Conservation (phyloP, 2,797 vertebrate genomes). For the Mus spretus region DNA sequence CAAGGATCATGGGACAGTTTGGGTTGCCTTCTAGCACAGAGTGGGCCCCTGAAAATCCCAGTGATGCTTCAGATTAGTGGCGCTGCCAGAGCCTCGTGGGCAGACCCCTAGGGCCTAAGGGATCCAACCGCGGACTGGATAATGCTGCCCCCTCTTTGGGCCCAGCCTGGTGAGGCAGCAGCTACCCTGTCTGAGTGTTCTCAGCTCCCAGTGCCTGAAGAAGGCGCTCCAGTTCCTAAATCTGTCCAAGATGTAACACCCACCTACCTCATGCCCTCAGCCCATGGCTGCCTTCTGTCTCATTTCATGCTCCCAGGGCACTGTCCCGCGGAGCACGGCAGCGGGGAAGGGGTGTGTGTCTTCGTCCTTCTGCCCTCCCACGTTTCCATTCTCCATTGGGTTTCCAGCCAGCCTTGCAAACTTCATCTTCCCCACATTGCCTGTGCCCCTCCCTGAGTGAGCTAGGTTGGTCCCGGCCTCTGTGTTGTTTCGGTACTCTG, state of each 20-base stretch:
- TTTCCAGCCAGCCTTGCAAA: not conserved
- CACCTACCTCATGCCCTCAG: not conserved
- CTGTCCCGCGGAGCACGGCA: not conserved
- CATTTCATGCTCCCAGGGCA: not conserved
- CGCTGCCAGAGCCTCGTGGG: not conserved
- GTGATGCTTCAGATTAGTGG: not conserved
- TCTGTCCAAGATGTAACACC: not conserved
- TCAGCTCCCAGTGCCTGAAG: not conserved
- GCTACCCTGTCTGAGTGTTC: not conserved
- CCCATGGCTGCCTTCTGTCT: not conserved
- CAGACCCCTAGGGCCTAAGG: not conserved
- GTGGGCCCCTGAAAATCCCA: not conserved
- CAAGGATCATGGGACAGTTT: not conserved
- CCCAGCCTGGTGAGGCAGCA: not conserved
- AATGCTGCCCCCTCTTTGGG: not conserved
- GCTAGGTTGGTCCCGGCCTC: not conserved
- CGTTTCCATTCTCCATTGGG: not conserved
- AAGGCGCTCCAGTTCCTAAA: slow-evolving; percentile 12
- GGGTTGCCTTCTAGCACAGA: slow-evolving; percentile 2
- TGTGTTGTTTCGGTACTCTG: not conserved
- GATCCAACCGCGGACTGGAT: not conserved
- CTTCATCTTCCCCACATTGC: not conserved
- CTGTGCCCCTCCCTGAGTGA: not conserved
- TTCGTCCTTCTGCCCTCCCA: rapidly evolving
- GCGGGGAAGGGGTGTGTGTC: rapidly evolving